Evolutionary conservation across 2,113 vertebrate species (phyloP), one percentile per base, ranked within the genome.

Genomic region (Craseonycteris thonglongyai): DNA sequence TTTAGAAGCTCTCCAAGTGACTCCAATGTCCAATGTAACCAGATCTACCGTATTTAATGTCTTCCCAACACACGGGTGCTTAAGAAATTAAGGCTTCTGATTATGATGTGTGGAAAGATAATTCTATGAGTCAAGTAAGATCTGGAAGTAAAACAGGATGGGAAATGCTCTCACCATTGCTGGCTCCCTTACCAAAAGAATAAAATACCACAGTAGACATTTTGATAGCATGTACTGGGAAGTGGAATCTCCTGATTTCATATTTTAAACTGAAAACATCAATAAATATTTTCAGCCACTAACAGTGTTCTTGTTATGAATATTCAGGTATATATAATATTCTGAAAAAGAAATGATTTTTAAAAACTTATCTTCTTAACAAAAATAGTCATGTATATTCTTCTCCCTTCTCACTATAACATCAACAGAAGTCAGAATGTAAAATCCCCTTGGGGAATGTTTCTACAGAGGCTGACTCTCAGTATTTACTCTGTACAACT

Each of bases 1-100:
- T 89, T 85, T 9, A 56, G 84, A 47, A 90, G 33, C 80, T 83
- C 30, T 92, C 71, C 28, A 69, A 84, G 71, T 71, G 58, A 93
- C 35, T 85, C 38, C 30, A 81, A 24, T 47, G 42, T 80, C 45
- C 38, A 49, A 40, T 72, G 40, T 75, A 69, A 92, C 30, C 47
- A 91, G 63, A 5, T 86, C 35, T 93, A n/a, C n/a, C n/a, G n/a
- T n/a, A 56, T 28, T 85, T 74, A 63, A 49, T 49, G n/a, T 33
- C 10, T 88, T 82, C n/a, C 71, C 35, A 91, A 40, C 4, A 88
- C 6, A 54, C 1, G 38, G 16, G n/a, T 92, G 6, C 63, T 82
- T 94, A 78, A 74, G 49, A 49, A 95, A 88, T 91, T 33, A 71
- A 63, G 80, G 59, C 92, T 96, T 93, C 78, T 95, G 89, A 93